Evolutionary conservation across 2,113 vertebrate genomes (phyloP).

Genomic region (Syngnathoides biaculeatus): DNA sequence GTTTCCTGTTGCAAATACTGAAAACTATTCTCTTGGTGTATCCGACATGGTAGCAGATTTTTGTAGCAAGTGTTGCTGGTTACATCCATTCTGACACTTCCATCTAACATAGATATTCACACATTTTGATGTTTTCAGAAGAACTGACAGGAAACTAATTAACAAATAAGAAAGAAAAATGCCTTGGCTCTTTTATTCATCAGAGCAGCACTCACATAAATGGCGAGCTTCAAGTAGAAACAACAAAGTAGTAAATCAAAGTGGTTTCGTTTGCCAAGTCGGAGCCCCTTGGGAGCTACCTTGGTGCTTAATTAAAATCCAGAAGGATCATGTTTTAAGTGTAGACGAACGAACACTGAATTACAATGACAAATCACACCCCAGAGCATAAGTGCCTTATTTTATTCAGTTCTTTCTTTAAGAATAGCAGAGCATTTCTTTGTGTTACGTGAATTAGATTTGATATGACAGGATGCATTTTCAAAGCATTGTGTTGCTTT

Average conservation of each 20-base stretch:
- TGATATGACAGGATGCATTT: constrained; percentile 48
- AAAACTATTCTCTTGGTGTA: neutral
- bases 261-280: constrained; percentile 73
- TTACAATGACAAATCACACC: constrained; percentile 78
- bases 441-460: constrained; percentile 56
- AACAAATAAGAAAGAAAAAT: constrained; percentile 69
- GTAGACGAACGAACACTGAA: constrained; percentile 74
- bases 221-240: constrained; percentile 70
- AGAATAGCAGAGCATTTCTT: neutral
- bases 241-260: constrained; percentile 79
- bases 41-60: neutral
- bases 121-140: constrained; percentile 38
- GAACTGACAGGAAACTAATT: constrained; percentile 70
- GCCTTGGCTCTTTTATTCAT: constrained; percentile 61
- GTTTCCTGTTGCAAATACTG: neutral
- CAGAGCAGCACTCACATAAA: constrained; percentile 59
- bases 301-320: constrained; percentile 81
- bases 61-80: neutral
- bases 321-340: constrained; percentile 81
- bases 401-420: constrained; percentile 50
- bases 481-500: constrained; percentile 38
- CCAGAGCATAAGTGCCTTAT: constrained; percentile 64
- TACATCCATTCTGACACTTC: constrained; percentile 17
- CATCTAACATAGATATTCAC: constrained; percentile 29
- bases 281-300: constrained; percentile 72